phyloP scores from a whole-genome alignment of 2,797 vertebrate genomes.

The Nyctibius grandis region DNA sequence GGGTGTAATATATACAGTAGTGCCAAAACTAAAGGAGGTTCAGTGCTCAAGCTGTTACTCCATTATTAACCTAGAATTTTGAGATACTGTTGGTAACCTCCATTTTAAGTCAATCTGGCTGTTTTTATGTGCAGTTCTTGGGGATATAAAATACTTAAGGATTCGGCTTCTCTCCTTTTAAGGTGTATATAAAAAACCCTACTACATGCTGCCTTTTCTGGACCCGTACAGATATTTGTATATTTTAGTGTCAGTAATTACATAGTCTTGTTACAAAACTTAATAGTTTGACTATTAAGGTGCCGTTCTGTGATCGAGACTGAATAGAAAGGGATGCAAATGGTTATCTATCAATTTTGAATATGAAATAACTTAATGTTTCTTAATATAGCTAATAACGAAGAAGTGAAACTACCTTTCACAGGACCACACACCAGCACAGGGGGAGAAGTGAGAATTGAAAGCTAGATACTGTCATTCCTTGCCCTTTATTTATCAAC shows the following conservation, averaged over 20 bases:
- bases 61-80: not conserved
- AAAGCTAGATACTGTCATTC: not conserved
- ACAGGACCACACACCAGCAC: not conserved
- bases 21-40: not conserved
- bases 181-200: not conserved
- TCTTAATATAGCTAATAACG: not conserved
- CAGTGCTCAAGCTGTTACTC: not conserved
- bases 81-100: not conserved
- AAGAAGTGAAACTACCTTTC: not conserved
- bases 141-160: not conserved
- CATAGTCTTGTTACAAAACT: not conserved
- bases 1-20: not conserved
- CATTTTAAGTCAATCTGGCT: not conserved
- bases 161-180: not conserved
- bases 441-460: not conserved
- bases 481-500: not conserved
- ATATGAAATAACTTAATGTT: not conserved
- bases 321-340: not conserved
- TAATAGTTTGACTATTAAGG: not conserved
- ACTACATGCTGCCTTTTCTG: not conserved
- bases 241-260: not conserved
- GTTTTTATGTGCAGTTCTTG: not conserved
- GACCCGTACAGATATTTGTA: not conserved
- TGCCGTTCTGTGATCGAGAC: not conserved
- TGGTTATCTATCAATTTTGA: not conserved